Conservation (phyloP, 2,888 invertebrate genomes). For the Galerucella pusilla region DNA sequence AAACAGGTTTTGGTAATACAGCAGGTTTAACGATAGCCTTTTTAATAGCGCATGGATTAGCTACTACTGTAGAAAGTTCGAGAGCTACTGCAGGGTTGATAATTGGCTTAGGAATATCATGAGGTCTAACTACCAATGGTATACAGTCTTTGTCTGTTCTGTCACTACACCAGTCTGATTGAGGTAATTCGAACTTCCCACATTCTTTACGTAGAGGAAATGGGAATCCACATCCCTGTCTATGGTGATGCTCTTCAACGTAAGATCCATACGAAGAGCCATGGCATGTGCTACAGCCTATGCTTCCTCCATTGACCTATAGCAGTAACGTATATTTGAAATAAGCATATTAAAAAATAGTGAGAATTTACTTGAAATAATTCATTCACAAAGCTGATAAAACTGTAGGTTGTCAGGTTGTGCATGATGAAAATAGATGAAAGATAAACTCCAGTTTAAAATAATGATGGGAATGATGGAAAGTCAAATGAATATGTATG, state of each 20-base stretch:
- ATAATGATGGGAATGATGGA: no score
- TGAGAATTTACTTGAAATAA: no score
- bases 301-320: constrained; percentile 8
- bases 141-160: constrained; percentile 32
- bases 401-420: no score
- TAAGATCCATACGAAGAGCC: constrained; percentile 8
- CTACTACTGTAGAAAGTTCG: constrained; percentile 48
- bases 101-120: constrained; percentile 51
- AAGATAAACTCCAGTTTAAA: no score
- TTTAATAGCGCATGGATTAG: constrained; percentile 57
- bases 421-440: no score
- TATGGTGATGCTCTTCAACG: not conserved
- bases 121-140: constrained; percentile 59
- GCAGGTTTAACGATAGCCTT: constrained; percentile 61
- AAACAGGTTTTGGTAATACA: constrained; percentile 57
- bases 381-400: no score
- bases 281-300: constrained; percentile 11
- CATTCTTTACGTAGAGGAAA: constrained; percentile 19
- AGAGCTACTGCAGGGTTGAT: constrained; percentile 39
- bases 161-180: constrained; percentile 18
- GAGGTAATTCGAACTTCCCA: not conserved
- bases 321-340: not conserved
- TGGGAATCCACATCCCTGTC: constrained; percentile 20
- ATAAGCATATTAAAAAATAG: no score
- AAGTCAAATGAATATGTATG: no score